phyloP scores from a whole-genome alignment of 2,888 invertebrate genomes.

The Cancer borealis region DNA sequence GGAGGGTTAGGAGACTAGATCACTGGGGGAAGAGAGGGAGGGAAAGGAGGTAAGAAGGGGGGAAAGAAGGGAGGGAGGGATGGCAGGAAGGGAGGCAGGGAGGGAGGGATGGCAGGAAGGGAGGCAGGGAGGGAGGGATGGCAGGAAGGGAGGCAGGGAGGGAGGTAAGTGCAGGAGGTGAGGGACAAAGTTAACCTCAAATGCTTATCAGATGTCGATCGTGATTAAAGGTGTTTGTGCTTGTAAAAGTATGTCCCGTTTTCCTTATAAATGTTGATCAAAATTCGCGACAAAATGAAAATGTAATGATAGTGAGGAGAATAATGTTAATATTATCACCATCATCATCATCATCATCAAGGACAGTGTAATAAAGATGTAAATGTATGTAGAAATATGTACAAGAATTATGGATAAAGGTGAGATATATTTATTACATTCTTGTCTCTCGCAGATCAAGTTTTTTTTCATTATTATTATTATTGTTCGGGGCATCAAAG shows the following conservation, averaged over 20 bases:
- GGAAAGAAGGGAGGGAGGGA: not conserved
- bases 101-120: not conserved
- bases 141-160: not conserved
- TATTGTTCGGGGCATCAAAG: no score
- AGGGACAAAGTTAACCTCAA: not conserved
- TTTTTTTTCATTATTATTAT: no score
- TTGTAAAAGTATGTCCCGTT: not conserved
- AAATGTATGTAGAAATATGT: not conserved
- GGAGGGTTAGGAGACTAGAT: no score
- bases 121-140: not conserved
- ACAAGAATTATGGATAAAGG: no score
- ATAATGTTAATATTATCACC: no score
- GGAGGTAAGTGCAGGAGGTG: not conserved
- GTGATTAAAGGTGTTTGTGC: not conserved
- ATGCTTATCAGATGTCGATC: constrained; percentile 1
- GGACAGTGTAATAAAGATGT: not conserved
- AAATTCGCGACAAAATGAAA: not conserved
- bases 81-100: not conserved
- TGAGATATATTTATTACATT: no score
- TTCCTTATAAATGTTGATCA: not conserved
- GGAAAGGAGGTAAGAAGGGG: not conserved
- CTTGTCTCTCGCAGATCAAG: no score
- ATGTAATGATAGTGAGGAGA: not conserved
- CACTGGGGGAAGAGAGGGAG: no score
- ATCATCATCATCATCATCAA: not conserved